Conservation (phyloP, 30 jellyfish, hydroid and myxozoan species). For the Hydractinia echinata region DNA sequence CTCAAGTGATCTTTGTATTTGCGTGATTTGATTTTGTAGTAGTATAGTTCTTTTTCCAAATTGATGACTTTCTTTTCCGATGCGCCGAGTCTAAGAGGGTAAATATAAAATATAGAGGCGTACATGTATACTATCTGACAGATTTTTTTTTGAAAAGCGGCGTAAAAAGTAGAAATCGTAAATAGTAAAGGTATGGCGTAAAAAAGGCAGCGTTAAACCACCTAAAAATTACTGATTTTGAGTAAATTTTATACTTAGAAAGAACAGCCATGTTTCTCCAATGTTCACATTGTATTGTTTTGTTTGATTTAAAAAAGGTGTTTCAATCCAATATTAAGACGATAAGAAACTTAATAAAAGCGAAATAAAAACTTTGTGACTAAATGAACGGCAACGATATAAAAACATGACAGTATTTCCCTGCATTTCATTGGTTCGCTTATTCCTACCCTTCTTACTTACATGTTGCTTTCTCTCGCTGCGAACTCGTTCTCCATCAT, state of each 20-base stretch:
- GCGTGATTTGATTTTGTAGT: slow-evolving; percentile 48
- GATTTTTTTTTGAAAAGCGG: background rate
- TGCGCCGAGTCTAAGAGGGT: background rate
- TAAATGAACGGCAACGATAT: too few species aligned
- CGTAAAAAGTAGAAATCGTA: background rate
- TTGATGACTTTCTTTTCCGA: slow-evolving; percentile 58
- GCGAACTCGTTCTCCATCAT: slow-evolving; percentile 16
- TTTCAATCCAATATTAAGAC: too few species aligned
- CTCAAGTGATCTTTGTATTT: background rate
- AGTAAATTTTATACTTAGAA: too few species aligned
- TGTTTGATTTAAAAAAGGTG: background rate
- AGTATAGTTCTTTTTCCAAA: slow-evolving; percentile 81
- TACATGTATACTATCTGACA: background rate
- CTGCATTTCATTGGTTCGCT: too few species aligned
- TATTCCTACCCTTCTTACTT: background rate
- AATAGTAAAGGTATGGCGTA: background rate
- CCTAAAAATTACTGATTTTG: background rate
- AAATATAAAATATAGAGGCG: too few species aligned
- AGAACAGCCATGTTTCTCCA: too few species aligned
- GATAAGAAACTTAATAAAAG: background rate
- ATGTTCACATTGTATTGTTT: background rate
- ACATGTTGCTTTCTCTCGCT: background rate
- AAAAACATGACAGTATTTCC: too few species aligned
- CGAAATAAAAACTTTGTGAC: background rate
- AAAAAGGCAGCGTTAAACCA: background rate